A percentile compares a stretch with the other conserved stretches of the same genome.
phyloP scores from a whole-genome alignment of 2,797 vertebrate species.

The Megalops cyprinoides region DNA sequence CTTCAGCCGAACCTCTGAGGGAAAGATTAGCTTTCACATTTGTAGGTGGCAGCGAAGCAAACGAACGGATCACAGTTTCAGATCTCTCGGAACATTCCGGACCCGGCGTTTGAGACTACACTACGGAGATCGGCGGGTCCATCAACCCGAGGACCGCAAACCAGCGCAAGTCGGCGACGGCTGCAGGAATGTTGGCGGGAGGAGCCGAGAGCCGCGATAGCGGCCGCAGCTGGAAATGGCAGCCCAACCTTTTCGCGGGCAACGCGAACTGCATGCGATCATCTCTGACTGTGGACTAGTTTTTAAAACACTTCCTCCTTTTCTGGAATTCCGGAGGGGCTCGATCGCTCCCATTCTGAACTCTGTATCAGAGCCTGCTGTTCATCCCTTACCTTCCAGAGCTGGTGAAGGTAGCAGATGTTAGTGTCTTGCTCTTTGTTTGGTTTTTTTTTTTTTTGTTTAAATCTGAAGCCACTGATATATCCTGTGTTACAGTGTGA shows the following conservation, averaged over 20 bases:
- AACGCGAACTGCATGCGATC: neutral
- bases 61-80: constrained; percentile 12
- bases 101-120: constrained; percentile 34
- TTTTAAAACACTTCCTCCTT: neutral
- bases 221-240: neutral
- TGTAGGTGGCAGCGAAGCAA: neutral
- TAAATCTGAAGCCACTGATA: constrained; percentile 78
- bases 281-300: no score
- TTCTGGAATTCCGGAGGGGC: neutral
- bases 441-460: constrained; percentile 61
- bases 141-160: neutral
- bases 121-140: constrained; percentile 41
- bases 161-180: neutral
- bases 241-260: neutral
- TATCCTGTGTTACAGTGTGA: constrained; percentile 72
- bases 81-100: constrained; percentile 44
- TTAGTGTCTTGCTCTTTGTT: constrained; percentile 58
- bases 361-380: neutral
- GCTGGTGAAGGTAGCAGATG: constrained; percentile 75
- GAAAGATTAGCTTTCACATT: neutral
- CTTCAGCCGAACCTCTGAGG: neutral
- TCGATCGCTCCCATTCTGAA: neutral
- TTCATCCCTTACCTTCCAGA: constrained; percentile 44
- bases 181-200: neutral
- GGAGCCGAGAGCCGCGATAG: neutral